phyloP scores from a whole-genome alignment of 2,888 invertebrate species.

The Masnerella sp. region DNA sequence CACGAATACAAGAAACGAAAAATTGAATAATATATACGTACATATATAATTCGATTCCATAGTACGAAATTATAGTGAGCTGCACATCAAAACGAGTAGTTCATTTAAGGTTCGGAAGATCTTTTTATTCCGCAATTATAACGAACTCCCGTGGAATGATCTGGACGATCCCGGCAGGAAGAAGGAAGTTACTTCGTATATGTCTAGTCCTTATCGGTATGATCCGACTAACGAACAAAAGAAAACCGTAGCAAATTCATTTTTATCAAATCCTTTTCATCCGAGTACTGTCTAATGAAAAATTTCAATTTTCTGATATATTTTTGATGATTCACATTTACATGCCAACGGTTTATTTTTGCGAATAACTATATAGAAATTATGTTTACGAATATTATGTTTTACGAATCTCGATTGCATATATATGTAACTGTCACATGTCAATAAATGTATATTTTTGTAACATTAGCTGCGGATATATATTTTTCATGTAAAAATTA shows the following conservation, averaged over 20 bases:
- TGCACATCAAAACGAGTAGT: conserved; percentile 20
- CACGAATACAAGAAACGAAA: conserved; percentile 71
- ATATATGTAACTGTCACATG: too few species aligned
- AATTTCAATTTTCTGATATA: too few species aligned
- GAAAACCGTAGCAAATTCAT: conserved; percentile 18
- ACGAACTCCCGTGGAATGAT: conserved; percentile 37
- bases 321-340: too few species aligned
- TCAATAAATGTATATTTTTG: too few species aligned
- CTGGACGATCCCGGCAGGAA: conserved; percentile 48
- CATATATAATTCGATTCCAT: conserved; percentile 22
- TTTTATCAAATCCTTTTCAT: conserved; percentile 5
- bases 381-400: too few species aligned
- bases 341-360: too few species aligned
- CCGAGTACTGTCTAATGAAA: too few species aligned
- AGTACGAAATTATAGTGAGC: conserved; percentile 37
- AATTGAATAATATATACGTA: conserved; percentile 55
- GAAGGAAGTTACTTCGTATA: conserved; percentile 58
- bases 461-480: too few species aligned
- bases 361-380: too few species aligned
- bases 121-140: conserved; percentile 42
- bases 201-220: conserved; percentile 72
- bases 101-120: conserved; percentile 35
- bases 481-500: too few species aligned
- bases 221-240: conserved; percentile 43
- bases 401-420: too few species aligned